A percentile compares a stretch with the other conserved stretches of the same genome.
Evolutionary conservation across 2,888 invertebrate genomes (phyloP).

Genomic region (Cryptocephalus primarius): DNA sequence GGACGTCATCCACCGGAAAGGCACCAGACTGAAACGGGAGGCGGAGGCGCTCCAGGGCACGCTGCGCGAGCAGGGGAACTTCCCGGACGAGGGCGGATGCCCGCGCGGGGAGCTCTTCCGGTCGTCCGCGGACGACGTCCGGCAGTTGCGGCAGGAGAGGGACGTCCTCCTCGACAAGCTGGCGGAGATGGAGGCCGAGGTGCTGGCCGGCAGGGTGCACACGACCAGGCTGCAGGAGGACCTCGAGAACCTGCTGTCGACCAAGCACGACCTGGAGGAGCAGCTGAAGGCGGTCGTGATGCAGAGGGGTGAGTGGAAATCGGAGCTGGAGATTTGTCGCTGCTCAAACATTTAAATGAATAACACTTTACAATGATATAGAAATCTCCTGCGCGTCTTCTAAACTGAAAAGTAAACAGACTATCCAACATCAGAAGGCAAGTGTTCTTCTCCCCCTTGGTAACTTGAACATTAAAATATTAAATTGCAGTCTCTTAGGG

Average conservation of each 20-base stretch:
- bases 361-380: too few relatives aligned
- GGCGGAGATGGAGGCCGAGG: slow-evolving; percentile 69
- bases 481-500: too few relatives aligned
- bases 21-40: slow-evolving; percentile 49
- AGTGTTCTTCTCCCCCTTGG: too few relatives aligned
- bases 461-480: too few relatives aligned
- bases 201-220: slow-evolving; percentile 51
- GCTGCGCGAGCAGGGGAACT: slow-evolving; percentile 42
- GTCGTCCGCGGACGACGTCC: slow-evolving; percentile 44
- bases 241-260: slow-evolving; percentile 45
- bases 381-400: too few relatives aligned
- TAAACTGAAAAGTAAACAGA: too few relatives aligned
- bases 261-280: slow-evolving; percentile 50
- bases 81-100: slow-evolving; percentile 22
- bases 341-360: too few relatives aligned
- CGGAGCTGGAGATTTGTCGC: too few relatives aligned
- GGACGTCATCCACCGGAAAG: slow-evolving; percentile 75
- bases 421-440: too few relatives aligned
- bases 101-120: slow-evolving; percentile 31
- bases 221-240: slow-evolving; percentile 55
- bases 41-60: slow-evolving; percentile 42
- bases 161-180: slow-evolving; percentile 59
- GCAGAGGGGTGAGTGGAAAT: slow-evolving; percentile 35
- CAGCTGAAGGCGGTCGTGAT: slow-evolving; percentile 46
- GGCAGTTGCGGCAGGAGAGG: slow-evolving; percentile 57